These are phyloP conservation scores for Branchellion lobata DNA, from an alignment of 2,888 invertebrate species.

Conservation along the genomic window DNA sequence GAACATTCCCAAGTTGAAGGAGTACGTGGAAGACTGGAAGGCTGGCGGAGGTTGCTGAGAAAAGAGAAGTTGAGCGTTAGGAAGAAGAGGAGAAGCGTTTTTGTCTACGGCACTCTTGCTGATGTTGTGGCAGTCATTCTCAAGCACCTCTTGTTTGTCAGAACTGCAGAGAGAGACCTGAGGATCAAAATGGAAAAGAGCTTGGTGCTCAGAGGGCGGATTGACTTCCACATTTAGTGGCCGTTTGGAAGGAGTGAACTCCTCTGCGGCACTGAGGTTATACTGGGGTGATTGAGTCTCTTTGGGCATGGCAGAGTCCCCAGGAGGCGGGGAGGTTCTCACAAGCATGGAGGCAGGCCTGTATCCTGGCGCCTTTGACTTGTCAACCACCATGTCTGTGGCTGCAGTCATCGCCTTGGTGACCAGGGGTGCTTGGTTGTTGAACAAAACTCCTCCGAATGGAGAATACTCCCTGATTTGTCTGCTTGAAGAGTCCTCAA, in stretches of 20 bases:
- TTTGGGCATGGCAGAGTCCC: background rate
- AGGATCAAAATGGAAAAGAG: background rate
- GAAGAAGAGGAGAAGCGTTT: background rate
- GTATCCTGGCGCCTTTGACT: conserved; percentile 63
- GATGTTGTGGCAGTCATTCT: background rate
- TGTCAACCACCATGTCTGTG: conserved; percentile 55
- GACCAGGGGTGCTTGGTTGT: background rate
- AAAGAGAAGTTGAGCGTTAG: background rate
- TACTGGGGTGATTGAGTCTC: no score
- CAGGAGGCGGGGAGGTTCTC: conserved; percentile 23
- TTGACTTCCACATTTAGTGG: no score
- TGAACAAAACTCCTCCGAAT: conserved; percentile 72
- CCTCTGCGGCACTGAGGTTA: no score
- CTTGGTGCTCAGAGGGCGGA: background rate
- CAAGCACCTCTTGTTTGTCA: background rate
- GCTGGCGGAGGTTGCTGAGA: conserved; percentile 15
- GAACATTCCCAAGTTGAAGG: conserved; percentile 32
- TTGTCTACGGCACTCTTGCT: background rate
- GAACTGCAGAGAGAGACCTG: background rate
- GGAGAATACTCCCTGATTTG: conserved; percentile 78
- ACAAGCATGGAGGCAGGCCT: conserved; percentile 52
- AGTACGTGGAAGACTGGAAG: background rate
- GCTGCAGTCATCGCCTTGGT: conserved; percentile 48
- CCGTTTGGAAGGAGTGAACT: no score
- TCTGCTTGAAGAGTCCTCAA: conserved; percentile 41